Evolutionary conservation across 2,113 vertebrate genomes (phyloP).

Genomic region (Oryzias javanicus): DNA sequence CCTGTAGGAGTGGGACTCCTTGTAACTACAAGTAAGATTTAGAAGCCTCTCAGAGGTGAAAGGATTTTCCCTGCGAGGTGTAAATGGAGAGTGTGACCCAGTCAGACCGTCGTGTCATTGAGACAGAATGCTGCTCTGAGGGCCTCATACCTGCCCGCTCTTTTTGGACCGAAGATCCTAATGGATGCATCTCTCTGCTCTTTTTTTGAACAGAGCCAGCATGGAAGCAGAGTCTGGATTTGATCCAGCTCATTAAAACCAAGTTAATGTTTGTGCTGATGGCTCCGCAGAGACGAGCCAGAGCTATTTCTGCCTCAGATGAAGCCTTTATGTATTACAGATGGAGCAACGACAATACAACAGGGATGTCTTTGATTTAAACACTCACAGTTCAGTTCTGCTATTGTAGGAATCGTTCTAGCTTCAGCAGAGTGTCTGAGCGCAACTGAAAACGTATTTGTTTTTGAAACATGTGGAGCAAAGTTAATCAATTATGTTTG

Average conservation of each 20-base stretch:
- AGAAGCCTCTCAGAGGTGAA: conserved; percentile 38
- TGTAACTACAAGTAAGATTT: conserved; percentile 33
- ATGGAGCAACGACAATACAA: conserved; percentile 39
- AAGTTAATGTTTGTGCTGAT: conserved; percentile 68
- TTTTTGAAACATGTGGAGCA: conserved; percentile 39
- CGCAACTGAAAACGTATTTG: conserved; percentile 5
- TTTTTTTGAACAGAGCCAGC: conserved; percentile 33
- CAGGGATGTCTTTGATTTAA: conserved; percentile 43
- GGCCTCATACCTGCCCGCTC: conserved; percentile 5
- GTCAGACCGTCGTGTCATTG: conserved; percentile 46
- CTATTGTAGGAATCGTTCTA: conserved; percentile 29
- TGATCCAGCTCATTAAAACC: conserved; percentile 71
- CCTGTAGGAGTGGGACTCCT: conserved; percentile 8
- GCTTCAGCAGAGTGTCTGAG: conserved; percentile 7
- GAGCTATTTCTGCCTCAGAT: conserved; percentile 52
- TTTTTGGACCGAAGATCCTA: neutral
- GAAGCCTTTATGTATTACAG: conserved; percentile 53
- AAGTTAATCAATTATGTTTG: conserved; percentile 43
- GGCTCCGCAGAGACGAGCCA: conserved; percentile 55
- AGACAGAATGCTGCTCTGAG: conserved; percentile 43
- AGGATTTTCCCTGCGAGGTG: conserved; percentile 37
- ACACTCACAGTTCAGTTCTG: conserved; percentile 40
- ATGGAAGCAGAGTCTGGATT: conserved; percentile 43
- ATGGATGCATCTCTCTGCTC: conserved; percentile 19
- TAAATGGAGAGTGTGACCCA: conserved; percentile 21